Percentiles rank a stretch among this genome's conserved stretches.
Evolutionary conservation across 2,113 vertebrate genomes (phyloP).

Genomic region (Psittacara wagleri): DNA sequence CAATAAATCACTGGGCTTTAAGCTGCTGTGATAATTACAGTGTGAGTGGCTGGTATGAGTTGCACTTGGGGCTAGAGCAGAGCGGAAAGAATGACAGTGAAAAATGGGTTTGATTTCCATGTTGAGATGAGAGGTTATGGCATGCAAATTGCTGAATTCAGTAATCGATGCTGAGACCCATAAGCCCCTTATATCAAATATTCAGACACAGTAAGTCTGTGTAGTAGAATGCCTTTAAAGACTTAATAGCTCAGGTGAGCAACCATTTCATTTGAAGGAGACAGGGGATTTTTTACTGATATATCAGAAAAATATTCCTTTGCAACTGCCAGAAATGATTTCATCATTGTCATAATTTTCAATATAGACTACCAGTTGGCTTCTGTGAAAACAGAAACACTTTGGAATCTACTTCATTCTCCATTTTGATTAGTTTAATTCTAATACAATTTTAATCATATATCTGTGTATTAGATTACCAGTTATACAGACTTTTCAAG

Average conservation of each 20-base stretch:
- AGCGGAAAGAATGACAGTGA: conserved; percentile 72
- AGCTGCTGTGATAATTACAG: conserved; percentile 76
- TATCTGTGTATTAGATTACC: not conserved
- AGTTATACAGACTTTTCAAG: not conserved
- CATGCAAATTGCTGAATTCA: conserved; percentile 45
- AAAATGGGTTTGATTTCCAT: conserved; percentile 68
- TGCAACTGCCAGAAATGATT: not conserved
- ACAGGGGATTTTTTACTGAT: not conserved
- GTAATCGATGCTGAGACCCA: not conserved
- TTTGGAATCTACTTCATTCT: not conserved
- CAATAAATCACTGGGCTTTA: conserved; percentile 78
- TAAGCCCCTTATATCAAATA: not conserved
- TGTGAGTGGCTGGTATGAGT: conserved; percentile 53
- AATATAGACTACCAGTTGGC: not conserved
- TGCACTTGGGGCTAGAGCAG: not conserved
- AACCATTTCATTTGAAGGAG: not conserved
- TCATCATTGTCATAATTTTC: not conserved
- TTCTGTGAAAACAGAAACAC: not conserved
- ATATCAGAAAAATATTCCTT: not conserved
- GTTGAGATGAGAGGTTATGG: conserved; percentile 38
- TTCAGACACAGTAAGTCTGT: not conserved
- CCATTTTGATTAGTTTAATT: not conserved
- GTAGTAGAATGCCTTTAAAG: not conserved
- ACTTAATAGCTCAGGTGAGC: not conserved
- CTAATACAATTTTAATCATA: not conserved